These are phyloP conservation scores for Piscicola geometra DNA, from an alignment of 2,888 invertebrate species.

Conservation along the genomic window DNA sequence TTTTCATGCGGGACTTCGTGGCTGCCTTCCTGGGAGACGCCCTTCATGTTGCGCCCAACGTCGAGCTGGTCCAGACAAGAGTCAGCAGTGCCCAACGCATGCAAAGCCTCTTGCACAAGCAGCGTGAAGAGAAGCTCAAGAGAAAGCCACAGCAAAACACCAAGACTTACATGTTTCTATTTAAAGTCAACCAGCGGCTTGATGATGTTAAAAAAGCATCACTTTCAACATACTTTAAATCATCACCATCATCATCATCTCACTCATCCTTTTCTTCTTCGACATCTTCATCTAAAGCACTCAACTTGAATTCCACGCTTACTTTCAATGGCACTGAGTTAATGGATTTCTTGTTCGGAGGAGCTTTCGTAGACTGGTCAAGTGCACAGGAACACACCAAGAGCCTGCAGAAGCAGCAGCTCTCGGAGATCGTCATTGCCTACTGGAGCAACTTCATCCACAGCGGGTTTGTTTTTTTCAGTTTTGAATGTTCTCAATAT, in stretches of 20 bases:
- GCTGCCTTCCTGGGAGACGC: constrained; percentile 30
- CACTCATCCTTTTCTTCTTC: neutral
- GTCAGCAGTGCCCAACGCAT: neutral
- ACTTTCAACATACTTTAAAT: no score
- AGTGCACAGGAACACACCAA: neutral
- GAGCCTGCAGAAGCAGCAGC: constrained; percentile 45
- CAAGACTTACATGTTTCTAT: neutral
- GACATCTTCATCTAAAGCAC: neutral
- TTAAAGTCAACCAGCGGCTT: neutral
- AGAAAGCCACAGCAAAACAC: neutral
- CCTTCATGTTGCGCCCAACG: constrained; percentile 35
- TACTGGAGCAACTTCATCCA: constrained; percentile 55
- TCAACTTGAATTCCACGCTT: no score
- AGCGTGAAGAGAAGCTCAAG: neutral
- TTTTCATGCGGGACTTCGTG: neutral
- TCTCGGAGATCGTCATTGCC: constrained; percentile 52
- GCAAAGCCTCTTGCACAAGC: neutral
- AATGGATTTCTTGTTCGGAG: neutral
- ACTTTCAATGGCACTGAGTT: neutral
- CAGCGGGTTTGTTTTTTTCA: constrained; percentile 48
- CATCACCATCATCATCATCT: neutral
- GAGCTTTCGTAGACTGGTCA: neutral
- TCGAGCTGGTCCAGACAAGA: constrained; percentile 26
- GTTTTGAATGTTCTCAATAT: no score
- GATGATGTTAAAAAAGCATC: no score